phyloP scores from a whole-genome alignment of 2,113 vertebrate genomes.

The Nothocercus julius region DNA sequence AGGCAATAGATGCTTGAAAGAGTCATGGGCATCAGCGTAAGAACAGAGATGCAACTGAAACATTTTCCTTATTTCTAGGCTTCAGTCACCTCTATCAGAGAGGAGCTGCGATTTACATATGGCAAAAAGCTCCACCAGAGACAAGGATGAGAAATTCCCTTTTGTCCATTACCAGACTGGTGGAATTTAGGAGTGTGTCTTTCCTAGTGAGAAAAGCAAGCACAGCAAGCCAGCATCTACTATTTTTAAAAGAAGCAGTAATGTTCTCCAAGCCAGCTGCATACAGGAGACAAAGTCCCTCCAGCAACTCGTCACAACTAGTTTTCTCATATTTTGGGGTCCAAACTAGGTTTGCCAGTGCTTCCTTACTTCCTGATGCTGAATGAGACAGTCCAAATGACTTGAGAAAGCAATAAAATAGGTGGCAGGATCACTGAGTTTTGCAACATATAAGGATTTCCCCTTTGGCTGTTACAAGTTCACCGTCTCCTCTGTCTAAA shows the following conservation, averaged over 20 bases:
- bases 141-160: neutral
- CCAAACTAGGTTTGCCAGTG: neutral
- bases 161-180: neutral
- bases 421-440: neutral
- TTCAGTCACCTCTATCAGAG: neutral
- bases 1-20: constrained; percentile 21
- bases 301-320: neutral
- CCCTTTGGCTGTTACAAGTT: neutral
- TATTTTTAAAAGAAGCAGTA: neutral
- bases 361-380: neutral
- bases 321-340: neutral
- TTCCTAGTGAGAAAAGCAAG: neutral
- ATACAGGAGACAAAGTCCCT: neutral
- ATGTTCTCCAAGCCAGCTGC: neutral
- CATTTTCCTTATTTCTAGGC: neutral
- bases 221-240: neutral
- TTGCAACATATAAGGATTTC: neutral
- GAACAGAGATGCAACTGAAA: neutral
- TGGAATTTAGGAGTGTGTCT: neutral
- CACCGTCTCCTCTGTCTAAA: neutral
- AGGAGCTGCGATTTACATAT: neutral
- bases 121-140: neutral
- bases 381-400: neutral
- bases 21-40: neutral
- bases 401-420: neutral